Conservation (phyloP, 2,113 vertebrate species). For the Cacatua alba region DNA sequence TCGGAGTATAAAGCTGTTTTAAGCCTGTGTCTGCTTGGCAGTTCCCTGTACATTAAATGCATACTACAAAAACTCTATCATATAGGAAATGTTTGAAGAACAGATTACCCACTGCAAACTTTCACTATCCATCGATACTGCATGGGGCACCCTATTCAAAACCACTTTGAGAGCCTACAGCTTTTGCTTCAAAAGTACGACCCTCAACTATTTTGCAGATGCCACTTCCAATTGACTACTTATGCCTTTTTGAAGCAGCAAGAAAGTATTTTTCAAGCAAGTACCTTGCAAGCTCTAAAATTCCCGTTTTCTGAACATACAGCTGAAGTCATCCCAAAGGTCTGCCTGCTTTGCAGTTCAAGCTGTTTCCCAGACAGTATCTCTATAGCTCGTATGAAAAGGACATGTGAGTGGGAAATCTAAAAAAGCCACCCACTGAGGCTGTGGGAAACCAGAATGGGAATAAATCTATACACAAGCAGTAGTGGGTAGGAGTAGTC, state of each 20-base stretch:
- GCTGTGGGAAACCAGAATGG: not conserved
- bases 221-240: not conserved
- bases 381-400: not conserved
- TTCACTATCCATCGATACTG: not conserved
- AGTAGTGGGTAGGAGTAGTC: not conserved
- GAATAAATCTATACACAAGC: not conserved
- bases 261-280: not conserved
- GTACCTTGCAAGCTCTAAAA: not conserved
- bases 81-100: not conserved
- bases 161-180: not conserved
- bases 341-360: not conserved
- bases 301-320: not conserved
- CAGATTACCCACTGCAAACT: not conserved
- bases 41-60: not conserved
- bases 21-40: not conserved
- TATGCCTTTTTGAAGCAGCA: not conserved
- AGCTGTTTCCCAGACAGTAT: not conserved
- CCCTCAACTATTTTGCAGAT: not conserved
- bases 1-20: not conserved
- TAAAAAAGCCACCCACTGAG: not conserved
- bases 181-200: not conserved
- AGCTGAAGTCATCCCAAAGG: not conserved
- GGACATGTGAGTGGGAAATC: not conserved
- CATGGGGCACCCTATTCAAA: not conserved
- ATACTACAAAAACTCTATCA: not conserved